Conservation (phyloP, 2,888 invertebrate species). For the Ectemnius continuus region DNA sequence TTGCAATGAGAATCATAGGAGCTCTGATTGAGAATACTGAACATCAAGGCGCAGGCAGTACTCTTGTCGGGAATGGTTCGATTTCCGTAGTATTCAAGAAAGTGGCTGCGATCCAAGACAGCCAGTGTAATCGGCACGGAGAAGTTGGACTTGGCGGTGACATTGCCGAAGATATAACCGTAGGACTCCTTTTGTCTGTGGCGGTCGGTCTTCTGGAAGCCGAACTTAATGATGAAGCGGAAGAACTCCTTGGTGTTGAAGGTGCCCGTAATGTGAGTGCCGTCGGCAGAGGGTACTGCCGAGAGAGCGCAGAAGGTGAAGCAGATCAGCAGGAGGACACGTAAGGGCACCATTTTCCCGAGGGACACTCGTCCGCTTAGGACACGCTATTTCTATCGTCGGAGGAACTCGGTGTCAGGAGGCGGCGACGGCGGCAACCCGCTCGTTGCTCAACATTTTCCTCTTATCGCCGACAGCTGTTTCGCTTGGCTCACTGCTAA, state of each 20-base stretch:
- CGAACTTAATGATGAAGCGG: conserved; percentile 95
- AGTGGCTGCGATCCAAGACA: conserved; percentile 93
- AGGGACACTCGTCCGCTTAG: neutral
- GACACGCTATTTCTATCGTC: conserved; percentile 21
- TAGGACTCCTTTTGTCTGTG: conserved; percentile 91
- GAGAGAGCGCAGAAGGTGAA: conserved; percentile 28
- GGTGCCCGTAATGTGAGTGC: conserved; percentile 82
- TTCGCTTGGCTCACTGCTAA: conserved; percentile 12
- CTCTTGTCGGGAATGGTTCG: conserved; percentile 83
- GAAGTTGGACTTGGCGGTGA: conserved; percentile 86
- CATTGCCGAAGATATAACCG: conserved; percentile 97
- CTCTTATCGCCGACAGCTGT: conserved; percentile 44
- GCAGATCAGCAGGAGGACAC: conserved; percentile 29
- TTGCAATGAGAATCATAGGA: conserved; percentile 93
- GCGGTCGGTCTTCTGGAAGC: conserved; percentile 96
- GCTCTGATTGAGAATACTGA: conserved; percentile 87
- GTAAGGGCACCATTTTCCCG: conserved; percentile 39
- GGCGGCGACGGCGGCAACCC: conserved; percentile 19
- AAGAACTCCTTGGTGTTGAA: conserved; percentile 88
- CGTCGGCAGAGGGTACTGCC: conserved; percentile 14
- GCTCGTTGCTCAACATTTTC: conserved; percentile 46
- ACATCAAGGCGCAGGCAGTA: conserved; percentile 91
- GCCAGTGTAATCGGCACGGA: conserved; percentile 88
- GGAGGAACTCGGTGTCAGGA: conserved; percentile 41
- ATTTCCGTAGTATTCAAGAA: conserved; percentile 93